Evolutionary conservation across 2,797 vertebrate genomes (phyloP), one percentile per base, ranked within the genome.

Genomic region (Fistularia tabacaria): DNA sequence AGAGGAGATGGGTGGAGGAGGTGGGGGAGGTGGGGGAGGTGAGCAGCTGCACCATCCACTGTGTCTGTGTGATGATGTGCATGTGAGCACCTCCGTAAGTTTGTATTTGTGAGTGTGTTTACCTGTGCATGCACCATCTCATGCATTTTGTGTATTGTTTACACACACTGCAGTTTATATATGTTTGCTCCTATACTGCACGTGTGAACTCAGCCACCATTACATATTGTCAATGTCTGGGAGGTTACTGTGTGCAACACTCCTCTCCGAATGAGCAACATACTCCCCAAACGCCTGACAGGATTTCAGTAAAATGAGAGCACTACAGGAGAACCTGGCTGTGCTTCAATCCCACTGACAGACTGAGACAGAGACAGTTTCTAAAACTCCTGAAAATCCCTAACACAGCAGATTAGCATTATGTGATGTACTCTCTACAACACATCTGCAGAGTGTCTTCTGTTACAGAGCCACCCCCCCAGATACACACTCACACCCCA

Each of bases 361-460:
- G 85, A 85, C 82, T 81, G 79, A 87, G 81, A 86, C 84, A 53
- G 81, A 88, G 88, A 88, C 88, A 89, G 81, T 88, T 88, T 85
- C 85, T 89, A 87, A 88, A 88, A 88, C 85, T 89, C 85, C 81
- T 82, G 84, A 87, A 89, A 89, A 89, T 88, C 88, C 88, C 85
- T 83, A 88, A 85, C 87, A 85, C 87, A 87, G 88, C 88, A 89
- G 88, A 89, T 89, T 89, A 88, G 86, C 80, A 84, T 84, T 87
- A 85, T 84, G 79, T 79, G 83, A 83, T 77, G 80, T 81, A 80
- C 85, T 81, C 81, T 71, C 81, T 84, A 81, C 75, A 85, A 83
- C 86, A 77, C 84, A 85, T 87, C 85, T 85, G 85, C 81, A 76
- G 77, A 82, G 79, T 66, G 79, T 83, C 79, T 85, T 75, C 80